phyloP scores from a whole-genome alignment of 2,797 vertebrate species.

The Phataginus tricuspis region DNA sequence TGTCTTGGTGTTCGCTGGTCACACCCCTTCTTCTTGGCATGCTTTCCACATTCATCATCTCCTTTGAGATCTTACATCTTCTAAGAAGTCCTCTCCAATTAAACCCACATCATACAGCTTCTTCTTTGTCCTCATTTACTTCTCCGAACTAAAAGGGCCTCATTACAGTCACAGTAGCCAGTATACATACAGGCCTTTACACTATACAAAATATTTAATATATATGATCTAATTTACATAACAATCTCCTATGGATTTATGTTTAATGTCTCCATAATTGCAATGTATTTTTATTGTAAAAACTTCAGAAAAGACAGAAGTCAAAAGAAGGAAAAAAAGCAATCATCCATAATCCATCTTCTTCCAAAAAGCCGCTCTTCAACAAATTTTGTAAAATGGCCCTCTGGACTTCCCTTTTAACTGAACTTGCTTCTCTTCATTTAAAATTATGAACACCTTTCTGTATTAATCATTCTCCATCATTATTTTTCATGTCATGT shows the following conservation, averaged over 20 bases:
- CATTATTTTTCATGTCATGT: background rate
- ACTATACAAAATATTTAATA: background rate
- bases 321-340: background rate
- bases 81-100: background rate
- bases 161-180: background rate
- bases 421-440: background rate
- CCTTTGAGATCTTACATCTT: background rate
- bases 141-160: background rate
- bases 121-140: background rate
- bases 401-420: background rate
- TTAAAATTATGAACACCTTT: constrained; percentile 20
- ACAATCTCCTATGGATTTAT: background rate
- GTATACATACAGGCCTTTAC: background rate
- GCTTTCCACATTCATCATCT: background rate
- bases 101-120: background rate
- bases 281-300: background rate
- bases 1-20: background rate
- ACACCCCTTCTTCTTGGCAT: background rate
- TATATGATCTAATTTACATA: background rate
- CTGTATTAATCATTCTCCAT: background rate
- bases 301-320: background rate
- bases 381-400: background rate
- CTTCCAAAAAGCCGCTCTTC: background rate
- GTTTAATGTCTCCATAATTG: background rate
- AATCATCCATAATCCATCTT: background rate